Percentiles rank a stretch among this genome's conserved stretches.
phyloP scores from a whole-genome alignment of 2,888 invertebrate species.

The Acleris holmiana region DNA sequence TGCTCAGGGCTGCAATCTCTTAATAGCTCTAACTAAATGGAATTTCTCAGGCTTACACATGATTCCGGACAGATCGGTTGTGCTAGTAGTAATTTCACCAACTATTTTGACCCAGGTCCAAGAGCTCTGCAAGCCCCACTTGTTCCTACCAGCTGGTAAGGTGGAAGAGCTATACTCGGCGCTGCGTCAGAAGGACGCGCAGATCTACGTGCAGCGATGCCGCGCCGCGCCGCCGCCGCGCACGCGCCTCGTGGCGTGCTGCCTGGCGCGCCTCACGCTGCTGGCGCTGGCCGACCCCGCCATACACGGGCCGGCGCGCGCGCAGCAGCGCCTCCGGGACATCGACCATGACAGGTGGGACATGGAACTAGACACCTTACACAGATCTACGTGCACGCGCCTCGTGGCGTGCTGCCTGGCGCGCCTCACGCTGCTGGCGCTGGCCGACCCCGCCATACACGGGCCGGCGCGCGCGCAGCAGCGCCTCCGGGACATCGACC shows the following conservation, averaged over 20 bases:
- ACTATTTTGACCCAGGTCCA: conserved; percentile 59
- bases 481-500: conserved; percentile 92
- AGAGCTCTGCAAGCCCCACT: conserved; percentile 92
- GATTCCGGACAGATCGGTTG: too few species aligned
- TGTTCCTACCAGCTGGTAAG: conserved; percentile 92
- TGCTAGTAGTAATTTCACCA: too few species aligned
- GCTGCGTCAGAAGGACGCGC: conserved; percentile 94
- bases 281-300: conserved; percentile 94
- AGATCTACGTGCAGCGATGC: conserved; percentile 94
- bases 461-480: conserved; percentile 90
- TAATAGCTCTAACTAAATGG: too few species aligned
- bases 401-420: conserved; percentile 95
- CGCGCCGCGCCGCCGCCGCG: conserved; percentile 86
- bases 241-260: conserved; percentile 93
- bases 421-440: conserved; percentile 85
- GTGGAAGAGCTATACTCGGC: conserved; percentile 95
- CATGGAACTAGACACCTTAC: conserved; percentile 54
- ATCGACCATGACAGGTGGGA: conserved; percentile 91
- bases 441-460: conserved; percentile 95
- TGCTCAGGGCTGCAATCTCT: too few species aligned
- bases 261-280: conserved; percentile 86
- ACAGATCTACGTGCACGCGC: conserved; percentile 96
- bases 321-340: conserved; percentile 88
- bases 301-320: conserved; percentile 92
- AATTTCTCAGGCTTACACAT: too few species aligned